Base-by-base conservation (phyloP, 2,113 vertebrate species). In the Falcunculus frontatus region DNA sequence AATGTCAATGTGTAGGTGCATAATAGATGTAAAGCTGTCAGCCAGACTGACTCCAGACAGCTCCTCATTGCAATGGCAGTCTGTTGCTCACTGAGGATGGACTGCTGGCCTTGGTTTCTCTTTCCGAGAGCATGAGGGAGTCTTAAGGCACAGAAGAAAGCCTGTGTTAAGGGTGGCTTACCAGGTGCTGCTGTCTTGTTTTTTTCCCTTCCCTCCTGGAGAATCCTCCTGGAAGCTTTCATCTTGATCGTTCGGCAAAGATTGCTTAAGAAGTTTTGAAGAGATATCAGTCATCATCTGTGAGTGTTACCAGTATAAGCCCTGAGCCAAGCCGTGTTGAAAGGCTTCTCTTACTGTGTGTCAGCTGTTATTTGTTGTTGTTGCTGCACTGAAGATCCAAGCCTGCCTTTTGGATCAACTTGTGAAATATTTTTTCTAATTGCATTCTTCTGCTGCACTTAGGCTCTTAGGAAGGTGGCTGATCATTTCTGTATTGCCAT, bases 371-470 rank as follows among this genome's bases (percentile, higher is more conserved):
- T 4, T 76, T 76, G 23, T 90, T 63, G 50, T 69, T 86, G 26
- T 25, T 76, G 62, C 57, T 77, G 39, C 67, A 25, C 19, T 50
- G 79, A 70, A 84, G 53, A 55, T 77, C 25, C 35, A 63, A 50
- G 23, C 46, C 37, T 95, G 42, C 23, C 46, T 94, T 93, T 90
- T 79, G 64, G 35, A 80, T 88, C 50, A 63, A 13, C 47, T 33
- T 63, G 16, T 33, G 41, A 70, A 90, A 41, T 1, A 0, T 15
- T 93, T 90, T 79, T 55, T 56, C 44, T 80, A 10, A 6, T 13
- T 76, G 16, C 15, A 8, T n/a, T 84, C 33, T 91, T 76, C 19
- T 64, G 22, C 44, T 72, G 41, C 41, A 6, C 77, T 83, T 56
- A 46, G 49, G 32, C 35, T 87, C n/a, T 64, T 33, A 6, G n/a